These are phyloP conservation scores for Hyperoplus immaculatus DNA, from an alignment of 2,797 vertebrate genomes.

Conservation along the genomic window DNA sequence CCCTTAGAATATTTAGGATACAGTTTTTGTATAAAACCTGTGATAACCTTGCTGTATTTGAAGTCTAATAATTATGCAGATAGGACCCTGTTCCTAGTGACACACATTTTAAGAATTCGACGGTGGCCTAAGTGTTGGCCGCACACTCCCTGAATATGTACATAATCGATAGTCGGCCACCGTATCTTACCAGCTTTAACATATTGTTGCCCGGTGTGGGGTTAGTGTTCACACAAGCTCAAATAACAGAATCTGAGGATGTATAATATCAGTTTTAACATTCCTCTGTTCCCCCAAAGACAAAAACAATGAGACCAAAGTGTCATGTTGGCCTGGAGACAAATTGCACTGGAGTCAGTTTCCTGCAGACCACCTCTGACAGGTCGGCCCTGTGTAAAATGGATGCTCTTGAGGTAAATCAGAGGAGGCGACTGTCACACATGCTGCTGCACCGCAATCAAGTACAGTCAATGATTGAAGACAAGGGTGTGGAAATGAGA, in stretches of 20 bases:
- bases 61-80: slow-evolving; percentile 12
- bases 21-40: slow-evolving; percentile 8
- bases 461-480: slow-evolving; percentile 4
- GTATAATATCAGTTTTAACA: background rate
- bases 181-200: slow-evolving; percentile 6
- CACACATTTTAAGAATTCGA: slow-evolving; percentile 4
- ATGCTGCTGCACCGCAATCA: slow-evolving; percentile 15
- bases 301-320: slow-evolving; percentile 45
- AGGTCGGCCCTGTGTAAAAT: slow-evolving; percentile 41
- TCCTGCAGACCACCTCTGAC: slow-evolving; percentile 42
- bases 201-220: no score
- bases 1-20: slow-evolving; percentile 11
- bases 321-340: slow-evolving; percentile 41
- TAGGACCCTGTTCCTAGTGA: background rate
- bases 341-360: slow-evolving; percentile 52
- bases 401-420: slow-evolving; percentile 49
- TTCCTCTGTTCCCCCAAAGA: background rate
- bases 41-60: background rate
- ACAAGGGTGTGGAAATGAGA: background rate
- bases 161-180: background rate
- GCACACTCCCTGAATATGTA: background rate
- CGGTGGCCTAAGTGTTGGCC: background rate
- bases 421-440: slow-evolving; percentile 28
- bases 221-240: no score
- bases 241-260: no score